Evolutionary conservation across 2,888 invertebrate genomes (phyloP), one percentile per base, ranked within the genome.

Genomic region (Amphipyra berbera): DNA sequence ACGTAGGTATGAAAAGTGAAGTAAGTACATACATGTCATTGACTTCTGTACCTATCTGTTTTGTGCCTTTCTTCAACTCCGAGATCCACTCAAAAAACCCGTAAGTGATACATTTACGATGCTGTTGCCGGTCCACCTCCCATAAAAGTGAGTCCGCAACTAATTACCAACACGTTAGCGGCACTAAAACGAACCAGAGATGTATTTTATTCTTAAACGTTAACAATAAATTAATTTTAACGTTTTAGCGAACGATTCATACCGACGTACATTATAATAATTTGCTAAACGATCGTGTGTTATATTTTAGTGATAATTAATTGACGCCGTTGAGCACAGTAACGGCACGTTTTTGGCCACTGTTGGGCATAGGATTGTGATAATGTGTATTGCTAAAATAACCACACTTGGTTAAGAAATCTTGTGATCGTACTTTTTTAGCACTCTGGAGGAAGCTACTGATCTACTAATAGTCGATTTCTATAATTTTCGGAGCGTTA

Each of bases 141-240:
- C 61, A 73, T 73, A 58, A 73, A 73, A 69, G 41, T 12, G 52
- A 14, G 12, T 50, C 35, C 27, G 44, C 45, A 49, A 42, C 69
- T 73, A 72, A 69, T 72, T 73, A 60, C 57, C 7, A 53, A 53
- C 45, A 30, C 46, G 50, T 64, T 53, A 42, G 12, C 12, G n/a
- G 33, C 37, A 64, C 37, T 68, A 44, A 63, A 55, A 61, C n/a
- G 30, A 5, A 45, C 58, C 40, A 40, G 45, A 52, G 15, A 12
- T 7, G 33, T 56, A 44, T 53, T 45, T 55, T 42, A 33, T 30
- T 47, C 30, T 50, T 1, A 49, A 41, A 47, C 35, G 21, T 46
- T 33, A 37, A 44, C 44, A 12, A 35, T 58, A 53, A 58, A 63
- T 58, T 54, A 48, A 44, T 53, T 54, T 58, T 38, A 37, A 12